Evolutionary conservation across 2,797 vertebrate genomes (phyloP).

Genomic region (Poliocrania exsul): DNA sequence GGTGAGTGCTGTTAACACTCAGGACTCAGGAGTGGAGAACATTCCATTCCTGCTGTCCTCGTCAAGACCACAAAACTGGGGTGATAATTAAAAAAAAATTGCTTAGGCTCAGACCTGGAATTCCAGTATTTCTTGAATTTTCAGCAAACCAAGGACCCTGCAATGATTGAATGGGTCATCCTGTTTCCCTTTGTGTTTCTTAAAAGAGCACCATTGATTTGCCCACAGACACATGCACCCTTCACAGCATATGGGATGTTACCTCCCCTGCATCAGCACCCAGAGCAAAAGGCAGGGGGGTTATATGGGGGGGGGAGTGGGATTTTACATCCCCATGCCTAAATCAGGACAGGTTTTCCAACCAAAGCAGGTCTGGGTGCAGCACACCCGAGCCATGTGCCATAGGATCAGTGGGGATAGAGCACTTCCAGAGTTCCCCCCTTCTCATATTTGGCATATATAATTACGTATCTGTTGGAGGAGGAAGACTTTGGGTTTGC

Average conservation of each 20-base stretch:
- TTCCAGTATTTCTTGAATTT: constrained; percentile 1
- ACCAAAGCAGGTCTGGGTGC: not conserved
- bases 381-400: not conserved
- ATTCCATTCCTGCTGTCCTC: constrained; percentile 20
- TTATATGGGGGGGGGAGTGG: not conserved
- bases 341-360: not conserved
- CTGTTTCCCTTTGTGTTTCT: not conserved
- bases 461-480: not conserved
- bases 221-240: not conserved
- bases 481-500: not conserved
- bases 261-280: not conserved
- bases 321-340: not conserved
- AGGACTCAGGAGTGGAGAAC: not conserved
- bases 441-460: not conserved
- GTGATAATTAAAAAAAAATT: not conserved
- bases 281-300: not conserved
- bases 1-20: not conserved
- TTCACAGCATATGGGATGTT: not conserved
- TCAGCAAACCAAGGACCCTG: not conserved
- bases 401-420: accelerated
- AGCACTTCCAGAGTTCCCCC: not conserved
- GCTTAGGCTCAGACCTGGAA: not conserved
- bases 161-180: not conserved
- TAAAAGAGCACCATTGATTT: not conserved
- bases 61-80: not conserved